Conservation (phyloP, 2,113 vertebrate species). For the Peucedramus taeniatus region DNA sequence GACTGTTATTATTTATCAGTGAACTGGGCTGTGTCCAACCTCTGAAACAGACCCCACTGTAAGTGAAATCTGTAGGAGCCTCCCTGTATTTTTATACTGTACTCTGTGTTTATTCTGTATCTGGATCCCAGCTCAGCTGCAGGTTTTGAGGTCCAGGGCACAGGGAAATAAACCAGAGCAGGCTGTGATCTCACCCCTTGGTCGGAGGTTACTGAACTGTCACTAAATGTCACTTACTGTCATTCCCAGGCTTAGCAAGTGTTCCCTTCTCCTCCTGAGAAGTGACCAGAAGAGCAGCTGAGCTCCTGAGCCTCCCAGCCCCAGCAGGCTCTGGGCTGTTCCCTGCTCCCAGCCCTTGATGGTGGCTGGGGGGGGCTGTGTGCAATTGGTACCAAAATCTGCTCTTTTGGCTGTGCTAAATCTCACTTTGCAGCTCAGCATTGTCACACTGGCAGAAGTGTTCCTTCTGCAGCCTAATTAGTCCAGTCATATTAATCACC, state of each 20-base stretch:
- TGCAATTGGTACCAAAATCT: not conserved
- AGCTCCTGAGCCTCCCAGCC: not conserved
- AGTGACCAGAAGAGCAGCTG: not conserved
- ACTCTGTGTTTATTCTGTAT: not conserved
- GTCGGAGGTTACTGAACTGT: not conserved
- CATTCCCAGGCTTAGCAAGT: not conserved
- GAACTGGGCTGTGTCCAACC: not conserved
- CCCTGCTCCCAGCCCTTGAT: not conserved
- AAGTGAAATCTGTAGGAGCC: not conserved
- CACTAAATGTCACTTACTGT: not conserved
- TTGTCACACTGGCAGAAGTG: not conserved
- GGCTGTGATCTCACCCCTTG: not conserved
- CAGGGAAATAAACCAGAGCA: not conserved
- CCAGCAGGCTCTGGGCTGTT: not conserved
- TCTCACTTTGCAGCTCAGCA: not conserved
- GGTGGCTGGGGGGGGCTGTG: not conserved
- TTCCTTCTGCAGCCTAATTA: not conserved
- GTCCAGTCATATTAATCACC: not conserved
- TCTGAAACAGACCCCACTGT: not conserved
- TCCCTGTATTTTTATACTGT: not conserved
- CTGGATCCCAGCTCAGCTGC: not conserved
- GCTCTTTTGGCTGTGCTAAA: not conserved
- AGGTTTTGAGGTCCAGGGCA: not conserved
- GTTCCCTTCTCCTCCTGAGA: not conserved
- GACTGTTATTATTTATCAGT: slow-evolving; percentile 11